Evolutionary conservation across 64 coral and sea anemone species (phyloP), one percentile per base, ranked within the genome.

Genomic region (Pocillopora verrucosa): DNA sequence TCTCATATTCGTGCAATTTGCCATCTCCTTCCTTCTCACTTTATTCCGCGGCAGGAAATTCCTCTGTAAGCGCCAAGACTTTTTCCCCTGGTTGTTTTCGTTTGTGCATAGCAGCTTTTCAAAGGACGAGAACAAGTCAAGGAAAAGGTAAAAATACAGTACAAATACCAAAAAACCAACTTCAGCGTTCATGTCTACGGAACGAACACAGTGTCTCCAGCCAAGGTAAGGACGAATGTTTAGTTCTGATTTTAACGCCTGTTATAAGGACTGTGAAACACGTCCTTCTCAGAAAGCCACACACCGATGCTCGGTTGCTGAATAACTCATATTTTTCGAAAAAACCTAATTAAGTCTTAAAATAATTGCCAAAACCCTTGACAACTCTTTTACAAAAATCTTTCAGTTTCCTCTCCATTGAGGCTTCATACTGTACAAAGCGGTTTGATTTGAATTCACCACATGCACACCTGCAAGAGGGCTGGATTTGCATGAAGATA

Each of bases 401-500:
- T 69, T 19, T n/a, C 19, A 69, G 65, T 20, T 70, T 20, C 34
- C 69, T 57, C 5, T 56, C 36, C 74, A 72, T 12, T 85, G 82
- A 22, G 82, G 64, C 72, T 85, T 72, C 56, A 35, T 17, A 84
- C 61, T 14, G 22, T 70, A 10, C 22, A 70, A 70, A 65, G 34
- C 10, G 11, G 82, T 10, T 57, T 85, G 82, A 72, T 85, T 85
- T 72, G 64, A 67, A 56, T 85, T 72, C 51, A 56, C 61, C n/a
- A 19, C 6, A 13, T 14, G 11, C 22, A 65, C 82, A 85, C 82
- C 82, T 70, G 82, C 64, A 9, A 72, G 20, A 56, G 24, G 56
- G 22, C 19, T 25, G 5, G 45, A 85, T 85, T 85, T 85, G 82
- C 82, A 85, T 85, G 35, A 51, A 60, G 58, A 61, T 36, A 63